These are phyloP conservation scores for Anoura caudifer DNA, from an alignment of 2,113 vertebrate genomes.

Conservation along the genomic window DNA sequence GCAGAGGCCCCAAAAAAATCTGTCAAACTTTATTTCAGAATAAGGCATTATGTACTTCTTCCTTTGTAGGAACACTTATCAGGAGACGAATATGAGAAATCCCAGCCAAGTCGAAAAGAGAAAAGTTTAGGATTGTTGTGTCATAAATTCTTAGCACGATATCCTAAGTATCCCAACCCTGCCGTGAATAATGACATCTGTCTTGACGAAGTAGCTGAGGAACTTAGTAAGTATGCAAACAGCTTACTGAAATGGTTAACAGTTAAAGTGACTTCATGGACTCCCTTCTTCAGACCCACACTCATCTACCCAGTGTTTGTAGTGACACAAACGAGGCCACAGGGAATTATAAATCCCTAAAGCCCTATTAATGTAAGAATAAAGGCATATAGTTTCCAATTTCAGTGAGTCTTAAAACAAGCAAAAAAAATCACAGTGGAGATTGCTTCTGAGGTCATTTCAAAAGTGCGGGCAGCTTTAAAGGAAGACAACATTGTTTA, in stretches of 20 bases:
- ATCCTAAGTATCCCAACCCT: conserved; percentile 89
- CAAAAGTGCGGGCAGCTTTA: background rate
- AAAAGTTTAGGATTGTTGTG: conserved; percentile 96
- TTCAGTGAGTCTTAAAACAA: background rate
- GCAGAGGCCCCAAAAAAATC: background rate
- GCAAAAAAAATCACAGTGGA: background rate
- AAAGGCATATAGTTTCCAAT: background rate
- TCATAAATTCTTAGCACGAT: conserved; percentile 93
- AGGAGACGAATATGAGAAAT: conserved; percentile 91
- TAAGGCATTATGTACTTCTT: conserved; percentile 38
- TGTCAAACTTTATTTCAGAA: conserved; percentile 4
- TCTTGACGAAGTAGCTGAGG: conserved; percentile 93
- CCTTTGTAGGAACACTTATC: conserved; percentile 84
- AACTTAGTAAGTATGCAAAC: conserved; percentile 88
- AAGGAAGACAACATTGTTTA: conserved; percentile 9
- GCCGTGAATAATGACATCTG: conserved; percentile 90
- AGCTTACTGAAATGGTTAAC: background rate
- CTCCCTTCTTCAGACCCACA: background rate
- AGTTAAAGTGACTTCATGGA: background rate
- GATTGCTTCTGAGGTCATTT: background rate
- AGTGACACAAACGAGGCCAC: background rate
- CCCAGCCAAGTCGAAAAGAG: conserved; percentile 93
- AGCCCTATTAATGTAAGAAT: background rate
- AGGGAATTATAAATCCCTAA: background rate
- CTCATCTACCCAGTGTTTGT: background rate